Conservation (phyloP, 2,113 vertebrate genomes). For the Brachyhypopomus occidentalis region DNA sequence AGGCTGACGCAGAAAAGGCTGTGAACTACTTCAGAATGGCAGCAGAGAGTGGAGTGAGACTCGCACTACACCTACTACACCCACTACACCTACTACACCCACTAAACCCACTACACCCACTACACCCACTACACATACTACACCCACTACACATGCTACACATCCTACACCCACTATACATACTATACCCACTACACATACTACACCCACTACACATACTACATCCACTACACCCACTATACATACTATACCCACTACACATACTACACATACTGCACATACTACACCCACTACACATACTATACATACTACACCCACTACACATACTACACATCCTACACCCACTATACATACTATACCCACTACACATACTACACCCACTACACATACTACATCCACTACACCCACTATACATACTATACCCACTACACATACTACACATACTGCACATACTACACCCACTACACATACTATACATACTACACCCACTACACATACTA, state of each 20-base stretch:
- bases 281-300: background rate
- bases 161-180: constrained; percentile 31
- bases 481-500: constrained; percentile 44
- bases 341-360: constrained; percentile 30
- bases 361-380: background rate
- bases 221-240: background rate
- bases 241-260: constrained; percentile 19
- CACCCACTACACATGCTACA: background rate
- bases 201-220: constrained; percentile 46
- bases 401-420: constrained; percentile 27
- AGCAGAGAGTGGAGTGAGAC: constrained; percentile 77
- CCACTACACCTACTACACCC: background rate
- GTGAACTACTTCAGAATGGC: constrained; percentile 85
- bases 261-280: constrained; percentile 44
- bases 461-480: background rate
- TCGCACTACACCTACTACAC: constrained; percentile 41
- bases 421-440: background rate
- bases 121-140: constrained; percentile 34
- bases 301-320: constrained; percentile 16
- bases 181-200: background rate
- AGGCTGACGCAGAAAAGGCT: constrained; percentile 71
- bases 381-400: constrained; percentile 19
- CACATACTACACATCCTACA: no score
- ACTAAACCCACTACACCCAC: constrained; percentile 22
- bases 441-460: constrained; percentile 30